These are phyloP conservation scores for Pemphigus obesinymphae DNA, from an alignment of 1,140 invertebrate species.

Conservation along the genomic window DNA sequence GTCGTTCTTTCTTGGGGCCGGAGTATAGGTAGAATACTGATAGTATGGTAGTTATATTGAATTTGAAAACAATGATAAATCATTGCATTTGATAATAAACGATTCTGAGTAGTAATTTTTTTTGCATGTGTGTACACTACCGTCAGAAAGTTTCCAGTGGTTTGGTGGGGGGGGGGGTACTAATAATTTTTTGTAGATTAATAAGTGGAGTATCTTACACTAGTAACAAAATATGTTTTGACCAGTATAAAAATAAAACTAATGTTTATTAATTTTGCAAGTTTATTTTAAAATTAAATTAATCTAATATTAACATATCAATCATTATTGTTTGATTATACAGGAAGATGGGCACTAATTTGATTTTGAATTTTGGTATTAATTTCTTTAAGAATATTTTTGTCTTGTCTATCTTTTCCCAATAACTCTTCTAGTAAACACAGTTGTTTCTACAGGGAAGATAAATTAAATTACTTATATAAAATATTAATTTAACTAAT, in stretches of 20 bases:
- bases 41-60: too few relatives aligned
- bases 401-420: not conserved
- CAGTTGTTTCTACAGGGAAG: constrained; percentile 7
- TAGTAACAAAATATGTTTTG: too few relatives aligned
- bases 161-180: too few relatives aligned
- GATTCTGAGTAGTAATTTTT: too few relatives aligned
- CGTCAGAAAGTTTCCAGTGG: too few relatives aligned
- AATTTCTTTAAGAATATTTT: not conserved
- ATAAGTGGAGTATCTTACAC: too few relatives aligned
- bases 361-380: not conserved
- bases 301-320: not conserved
- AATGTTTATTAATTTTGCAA: not conserved
- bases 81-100: too few relatives aligned
- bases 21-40: too few relatives aligned
- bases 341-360: constrained; percentile 14
- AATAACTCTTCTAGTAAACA: constrained; percentile 16
- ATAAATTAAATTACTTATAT: not conserved
- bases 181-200: too few relatives aligned
- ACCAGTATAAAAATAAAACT: not conserved
- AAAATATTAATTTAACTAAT: not conserved
- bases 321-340: not conserved
- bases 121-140: too few relatives aligned
- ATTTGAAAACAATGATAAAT: too few relatives aligned
- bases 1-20: too few relatives aligned
- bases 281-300: not conserved